Evolutionary conservation across 2,113 vertebrate species (phyloP).

Genomic region (Paramormyrops kingsleyae): DNA sequence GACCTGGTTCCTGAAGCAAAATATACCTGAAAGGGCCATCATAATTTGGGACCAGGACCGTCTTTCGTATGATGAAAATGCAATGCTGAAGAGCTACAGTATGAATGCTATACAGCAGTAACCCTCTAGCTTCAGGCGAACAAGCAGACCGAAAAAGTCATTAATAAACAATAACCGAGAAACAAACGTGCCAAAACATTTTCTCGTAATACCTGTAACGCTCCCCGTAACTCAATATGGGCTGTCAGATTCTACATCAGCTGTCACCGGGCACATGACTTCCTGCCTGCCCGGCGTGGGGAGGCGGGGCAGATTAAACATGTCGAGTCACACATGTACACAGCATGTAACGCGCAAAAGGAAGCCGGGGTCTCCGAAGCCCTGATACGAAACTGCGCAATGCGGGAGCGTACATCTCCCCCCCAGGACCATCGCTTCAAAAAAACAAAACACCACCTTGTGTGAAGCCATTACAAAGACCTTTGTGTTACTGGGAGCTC

Average conservation of each 20-base stretch:
- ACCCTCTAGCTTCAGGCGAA: background rate
- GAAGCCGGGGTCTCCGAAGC: background rate
- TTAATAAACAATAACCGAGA: background rate
- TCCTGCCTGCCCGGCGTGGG: background rate
- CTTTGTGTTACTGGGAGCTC: background rate
- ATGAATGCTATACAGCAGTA: background rate
- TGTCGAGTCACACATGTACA: background rate
- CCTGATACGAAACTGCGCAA: background rate
- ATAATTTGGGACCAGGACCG: background rate
- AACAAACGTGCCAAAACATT: background rate
- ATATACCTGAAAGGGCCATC: background rate
- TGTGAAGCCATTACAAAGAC: background rate
- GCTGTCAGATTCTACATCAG: background rate
- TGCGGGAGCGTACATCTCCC: background rate
- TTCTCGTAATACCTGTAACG: background rate
- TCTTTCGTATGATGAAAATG: background rate
- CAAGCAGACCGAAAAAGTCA: background rate
- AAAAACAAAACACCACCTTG: background rate
- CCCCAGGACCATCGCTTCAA: background rate
- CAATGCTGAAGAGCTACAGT: background rate
- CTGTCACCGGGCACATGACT: background rate
- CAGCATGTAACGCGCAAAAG: background rate
- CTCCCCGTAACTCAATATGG: background rate
- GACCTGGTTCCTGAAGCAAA: background rate
- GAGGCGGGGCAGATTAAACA: background rate